Evolutionary conservation across 2,797 vertebrate genomes (phyloP), one percentile per base, ranked within the genome.

Genomic region (Platyrinchus mystaceus): DNA sequence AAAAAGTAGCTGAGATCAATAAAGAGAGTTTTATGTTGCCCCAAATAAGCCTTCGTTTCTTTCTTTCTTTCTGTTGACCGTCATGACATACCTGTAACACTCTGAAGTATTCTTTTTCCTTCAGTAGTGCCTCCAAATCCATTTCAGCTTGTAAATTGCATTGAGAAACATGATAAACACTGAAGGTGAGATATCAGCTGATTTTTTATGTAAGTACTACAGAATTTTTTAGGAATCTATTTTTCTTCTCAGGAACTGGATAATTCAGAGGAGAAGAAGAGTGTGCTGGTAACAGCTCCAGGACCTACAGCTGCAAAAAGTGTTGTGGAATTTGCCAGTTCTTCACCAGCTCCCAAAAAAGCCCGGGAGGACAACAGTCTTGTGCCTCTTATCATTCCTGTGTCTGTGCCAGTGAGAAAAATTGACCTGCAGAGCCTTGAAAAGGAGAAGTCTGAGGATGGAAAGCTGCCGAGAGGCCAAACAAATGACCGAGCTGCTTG

Each of bases 361-460:
- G 79, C 97, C 6, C 98, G 98, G 36, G 99, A 99, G 43, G 99
- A 99, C 90, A 97, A 94, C 15, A 98, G 97, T 84, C 98, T 99
- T 12, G 94, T 98, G 27, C 99, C 99, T 9, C 98, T 99, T 47
- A 98, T 99, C 94, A 99, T 99, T 96, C 99, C 99, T 0, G 99
- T 99, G 59, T 99, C 99, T 5, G 99, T 99, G 70, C 99, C 99
- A 6, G 99, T 99, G 82, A 98, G 98, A 83, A 97, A 98, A 87
- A 97, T 98, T 74, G 98, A 98, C 15, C 96, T 97, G 14, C 95
- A 97, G 4, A 98, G 97, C 67, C 96, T 97, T 2, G 98, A 98
- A 62, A 97, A 97, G 43, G 98, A 98, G 32, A 97, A 97, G 62
- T 96, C 95, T 3, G 97, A 97, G 28, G 97, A 98, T 12, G 97